Percentiles rank a stretch among this genome's conserved stretches.
Conservation (phyloP, 2,797 vertebrate genomes). For the Syngnathus acus region DNA sequence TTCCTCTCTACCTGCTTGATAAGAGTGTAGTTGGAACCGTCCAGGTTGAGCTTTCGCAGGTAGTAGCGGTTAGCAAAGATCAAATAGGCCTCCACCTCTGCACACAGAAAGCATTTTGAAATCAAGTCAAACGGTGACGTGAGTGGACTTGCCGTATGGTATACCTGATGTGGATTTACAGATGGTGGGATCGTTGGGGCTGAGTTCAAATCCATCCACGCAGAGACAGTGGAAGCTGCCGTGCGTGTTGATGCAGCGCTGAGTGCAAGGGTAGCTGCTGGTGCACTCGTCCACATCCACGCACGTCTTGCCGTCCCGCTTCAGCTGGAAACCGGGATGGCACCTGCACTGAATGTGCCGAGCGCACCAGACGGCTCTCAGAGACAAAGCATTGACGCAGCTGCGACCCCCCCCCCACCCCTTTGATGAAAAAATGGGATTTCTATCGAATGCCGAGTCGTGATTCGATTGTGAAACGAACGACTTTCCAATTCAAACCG, state of each 20-base stretch:
- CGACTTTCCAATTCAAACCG: background rate
- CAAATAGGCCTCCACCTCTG: conserved; percentile 90
- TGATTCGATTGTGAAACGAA: too few species aligned
- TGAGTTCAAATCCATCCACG: conserved; percentile 82
- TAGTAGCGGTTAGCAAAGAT: conserved; percentile 99
- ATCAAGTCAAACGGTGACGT: too few species aligned
- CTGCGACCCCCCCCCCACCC: too few species aligned
- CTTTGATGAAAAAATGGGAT: background rate
- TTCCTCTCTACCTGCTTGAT: conserved; percentile 82
- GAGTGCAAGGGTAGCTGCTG: conserved; percentile 91
- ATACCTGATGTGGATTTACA: conserved; percentile 88
- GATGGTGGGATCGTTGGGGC: conserved; percentile 79
- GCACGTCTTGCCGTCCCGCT: conserved; percentile 90
- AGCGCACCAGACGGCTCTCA: background rate
- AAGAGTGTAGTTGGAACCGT: conserved; percentile 92
- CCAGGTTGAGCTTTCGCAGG: conserved; percentile 90
- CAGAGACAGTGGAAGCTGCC: conserved; percentile 93
- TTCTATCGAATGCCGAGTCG: background rate
- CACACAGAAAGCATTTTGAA: conserved; percentile 1
- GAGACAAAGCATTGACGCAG: too few species aligned
- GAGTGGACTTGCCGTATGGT: too few species aligned
- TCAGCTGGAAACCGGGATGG: conserved; percentile 86
- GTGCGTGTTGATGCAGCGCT: conserved; percentile 89
- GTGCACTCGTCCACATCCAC: conserved; percentile 90
- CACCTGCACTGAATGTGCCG: conserved; percentile 81